phyloP scores from a whole-genome alignment of 2,113 vertebrate genomes.

The Apteryx mantelli region DNA sequence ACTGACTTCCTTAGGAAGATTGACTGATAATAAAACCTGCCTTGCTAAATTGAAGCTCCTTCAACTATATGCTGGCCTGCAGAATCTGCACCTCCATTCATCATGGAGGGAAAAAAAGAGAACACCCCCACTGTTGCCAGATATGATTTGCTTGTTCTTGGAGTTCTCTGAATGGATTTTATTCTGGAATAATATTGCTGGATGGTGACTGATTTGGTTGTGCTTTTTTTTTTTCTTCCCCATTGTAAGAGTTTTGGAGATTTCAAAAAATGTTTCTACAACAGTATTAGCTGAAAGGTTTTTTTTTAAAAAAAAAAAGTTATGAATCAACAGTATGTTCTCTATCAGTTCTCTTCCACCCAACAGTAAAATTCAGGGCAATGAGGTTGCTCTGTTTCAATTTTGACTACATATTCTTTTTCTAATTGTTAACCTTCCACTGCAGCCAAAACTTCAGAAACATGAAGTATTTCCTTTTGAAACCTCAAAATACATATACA shows the following conservation, averaged over 20 bases:
- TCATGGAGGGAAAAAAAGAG: neutral
- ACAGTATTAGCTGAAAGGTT: neutral
- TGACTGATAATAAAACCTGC: constrained; percentile 15
- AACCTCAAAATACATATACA: neutral
- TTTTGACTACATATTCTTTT: neutral
- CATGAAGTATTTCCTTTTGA: neutral
- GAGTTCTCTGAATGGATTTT: constrained; percentile 27
- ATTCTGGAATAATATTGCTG: neutral
- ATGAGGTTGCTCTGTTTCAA: neutral
- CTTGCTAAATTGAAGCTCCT: constrained; percentile 8
- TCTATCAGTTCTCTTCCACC: neutral
- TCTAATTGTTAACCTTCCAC: neutral
- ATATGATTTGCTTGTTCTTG: constrained; percentile 9
- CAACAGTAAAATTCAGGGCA: neutral
- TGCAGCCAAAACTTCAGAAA: neutral
- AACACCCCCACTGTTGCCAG: neutral
- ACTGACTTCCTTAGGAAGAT: neutral
- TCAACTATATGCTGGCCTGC: neutral
- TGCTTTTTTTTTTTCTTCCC: neutral
- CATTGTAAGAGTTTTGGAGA: neutral
- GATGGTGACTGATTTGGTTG: neutral
- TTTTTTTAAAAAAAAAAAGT: neutral
- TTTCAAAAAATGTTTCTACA: neutral
- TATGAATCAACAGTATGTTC: neutral
- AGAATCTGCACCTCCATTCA: neutral